Evolutionary conservation across 2,888 invertebrate genomes (phyloP), one percentile per base, ranked within the genome.

Genomic region (Venusia cambrica): DNA sequence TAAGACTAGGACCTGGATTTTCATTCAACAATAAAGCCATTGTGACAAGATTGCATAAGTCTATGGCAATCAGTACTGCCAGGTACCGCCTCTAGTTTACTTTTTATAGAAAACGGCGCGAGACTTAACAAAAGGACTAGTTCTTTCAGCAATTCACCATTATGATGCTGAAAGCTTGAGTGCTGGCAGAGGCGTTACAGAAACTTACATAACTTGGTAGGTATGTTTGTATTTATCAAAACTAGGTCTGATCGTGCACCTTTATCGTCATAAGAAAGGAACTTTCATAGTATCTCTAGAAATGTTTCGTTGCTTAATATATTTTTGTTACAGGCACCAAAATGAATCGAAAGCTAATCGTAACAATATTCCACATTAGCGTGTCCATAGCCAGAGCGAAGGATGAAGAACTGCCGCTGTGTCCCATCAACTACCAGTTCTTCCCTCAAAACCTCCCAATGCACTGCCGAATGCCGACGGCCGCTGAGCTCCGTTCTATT

Each of bases 391-490:
- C 49, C 3, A 31, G 40, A 8, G 59, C 70, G 5, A 53, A 61
- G n/a, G 61, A 52, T n/a, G 48, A 70, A 4, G 60, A 64, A 1
- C 55, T 85, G 13, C 85, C 85, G 3, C 29, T 66, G 54, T 85
- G 85, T 47, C 85, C 85, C 1, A 70, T 72, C 1, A 65, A 70
- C 19, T 49, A 78, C 14, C 61, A 73, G 20, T 84, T 49, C 46
- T 73, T 84, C 10, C 85, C 85, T 7, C 83, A 83, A 55, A 67
- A 57, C 20, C 55, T 85, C 6, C 85, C 85, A 0, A 77, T 85
- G 83, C 85, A 85, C 48, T 85, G 85, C 36, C 70, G 78, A n/a
- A 62, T 84, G 75, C 73, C 77, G 9, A 56, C 55, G 4, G 59
- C 41, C 21, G 47, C 49, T 6, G 48, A 57, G 4, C 30, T 36